Percentiles rank a stretch among this genome's conserved stretches.
Conservation (phyloP, 2,113 vertebrate genomes). For the Rhizomys pruinosus region DNA sequence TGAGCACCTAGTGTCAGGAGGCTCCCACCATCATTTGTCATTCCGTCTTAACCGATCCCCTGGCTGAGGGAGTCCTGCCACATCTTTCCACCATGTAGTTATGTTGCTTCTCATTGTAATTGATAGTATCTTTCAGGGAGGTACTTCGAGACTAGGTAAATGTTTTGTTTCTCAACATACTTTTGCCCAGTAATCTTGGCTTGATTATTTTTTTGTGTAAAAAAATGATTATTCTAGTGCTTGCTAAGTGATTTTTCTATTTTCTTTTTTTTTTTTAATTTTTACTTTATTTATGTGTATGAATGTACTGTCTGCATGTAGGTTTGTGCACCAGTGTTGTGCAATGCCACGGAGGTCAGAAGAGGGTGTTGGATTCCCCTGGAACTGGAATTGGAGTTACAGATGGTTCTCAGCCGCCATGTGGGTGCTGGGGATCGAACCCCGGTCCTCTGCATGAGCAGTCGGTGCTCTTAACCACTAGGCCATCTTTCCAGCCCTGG, state of each 20-base stretch:
- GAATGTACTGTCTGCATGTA: too few species aligned
- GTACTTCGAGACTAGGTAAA: neutral
- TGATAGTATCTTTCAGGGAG: neutral
- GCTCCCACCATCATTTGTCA: neutral
- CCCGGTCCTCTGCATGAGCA: too few species aligned
- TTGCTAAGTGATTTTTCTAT: conserved; percentile 18
- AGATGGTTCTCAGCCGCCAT: too few species aligned
- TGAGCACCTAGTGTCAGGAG: neutral
- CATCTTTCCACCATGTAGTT: neutral
- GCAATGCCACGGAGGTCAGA: too few species aligned
- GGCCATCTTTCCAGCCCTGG: neutral
- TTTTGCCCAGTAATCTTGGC: neutral
- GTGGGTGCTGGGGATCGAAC: too few species aligned
- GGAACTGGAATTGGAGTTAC: too few species aligned
- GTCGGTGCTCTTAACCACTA: too few species aligned
- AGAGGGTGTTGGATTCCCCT: too few species aligned
- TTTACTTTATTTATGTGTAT: too few species aligned
- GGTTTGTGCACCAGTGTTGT: too few species aligned
- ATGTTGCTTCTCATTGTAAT: neutral
- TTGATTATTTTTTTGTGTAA: neutral
- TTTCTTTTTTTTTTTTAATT: too few species aligned
- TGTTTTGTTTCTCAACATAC: conserved; percentile 14
- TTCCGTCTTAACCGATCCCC: neutral
- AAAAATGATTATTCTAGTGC: neutral
- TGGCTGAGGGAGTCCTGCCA: neutral